phyloP scores from a whole-genome alignment of 2,113 vertebrate species.

The Shinisaurus crocodilurus region DNA sequence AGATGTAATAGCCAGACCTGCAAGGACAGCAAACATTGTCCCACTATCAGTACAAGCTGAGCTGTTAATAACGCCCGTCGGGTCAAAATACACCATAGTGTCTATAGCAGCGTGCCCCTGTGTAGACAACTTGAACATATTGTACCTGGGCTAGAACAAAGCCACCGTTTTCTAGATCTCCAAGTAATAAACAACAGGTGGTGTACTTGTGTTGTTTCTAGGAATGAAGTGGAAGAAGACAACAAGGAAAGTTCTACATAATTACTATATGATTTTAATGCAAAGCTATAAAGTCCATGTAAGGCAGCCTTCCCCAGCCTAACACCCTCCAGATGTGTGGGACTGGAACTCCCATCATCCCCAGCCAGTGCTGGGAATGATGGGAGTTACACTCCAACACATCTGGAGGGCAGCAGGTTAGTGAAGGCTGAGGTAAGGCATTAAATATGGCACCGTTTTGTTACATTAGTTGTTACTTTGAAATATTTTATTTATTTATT shows the following conservation, averaged over 20 bases:
- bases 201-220: not conserved
- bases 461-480: not conserved
- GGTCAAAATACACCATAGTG: slow-evolving; percentile 49
- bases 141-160: slow-evolving; percentile 58
- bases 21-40: slow-evolving; percentile 70
- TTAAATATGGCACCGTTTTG: no score
- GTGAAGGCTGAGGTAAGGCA: not conserved
- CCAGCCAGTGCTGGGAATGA: no score
- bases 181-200: slow-evolving; percentile 10
- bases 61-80: slow-evolving; percentile 54
- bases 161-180: slow-evolving; percentile 44
- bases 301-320: not conserved
- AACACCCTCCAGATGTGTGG: no score
- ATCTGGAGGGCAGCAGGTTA: no score
- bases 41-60: slow-evolving; percentile 58
- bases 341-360: no score
- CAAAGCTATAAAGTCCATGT: not conserved
- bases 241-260: not conserved
- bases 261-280: not conserved
- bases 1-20: slow-evolving; percentile 60
- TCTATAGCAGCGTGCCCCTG: slow-evolving; percentile 24
- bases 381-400: no score
- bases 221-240: slow-evolving; percentile 19
- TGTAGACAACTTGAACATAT: slow-evolving; percentile 43
- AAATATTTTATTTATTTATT: no score